These are phyloP conservation scores for Oreochromis aureus DNA, from an alignment of 2,113 vertebrate genomes.

Conservation along the genomic window DNA sequence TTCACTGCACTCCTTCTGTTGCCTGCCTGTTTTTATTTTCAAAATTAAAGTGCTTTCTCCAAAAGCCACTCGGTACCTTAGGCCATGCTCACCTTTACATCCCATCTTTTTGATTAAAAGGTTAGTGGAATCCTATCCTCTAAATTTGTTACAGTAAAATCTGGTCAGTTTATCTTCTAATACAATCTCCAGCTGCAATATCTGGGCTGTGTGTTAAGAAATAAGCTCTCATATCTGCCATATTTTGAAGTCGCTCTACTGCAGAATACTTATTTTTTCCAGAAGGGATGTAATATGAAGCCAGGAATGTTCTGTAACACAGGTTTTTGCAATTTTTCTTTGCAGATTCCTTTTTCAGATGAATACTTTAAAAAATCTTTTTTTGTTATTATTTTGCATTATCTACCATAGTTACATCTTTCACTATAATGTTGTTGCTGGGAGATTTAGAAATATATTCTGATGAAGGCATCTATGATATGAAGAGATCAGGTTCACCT, in stretches of 20 bases:
- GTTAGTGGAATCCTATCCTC: conserved; percentile 33
- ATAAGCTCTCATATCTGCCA: conserved; percentile 34
- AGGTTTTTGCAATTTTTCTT: not conserved
- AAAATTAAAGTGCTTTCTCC: conserved; percentile 41
- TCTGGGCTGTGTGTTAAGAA: conserved; percentile 27
- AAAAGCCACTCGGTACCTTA: not conserved
- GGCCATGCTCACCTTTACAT: conserved; percentile 32
- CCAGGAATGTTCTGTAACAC: not conserved
- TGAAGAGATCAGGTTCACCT: not conserved
- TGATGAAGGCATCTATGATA: not conserved
- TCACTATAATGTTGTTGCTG: not conserved
- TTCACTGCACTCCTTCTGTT: conserved; percentile 3
- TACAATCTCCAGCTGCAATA: conserved; percentile 51
- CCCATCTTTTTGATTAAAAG: conserved; percentile 49
- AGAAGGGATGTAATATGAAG: not conserved
- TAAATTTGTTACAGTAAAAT: conserved; percentile 52
- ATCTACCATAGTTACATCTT: not conserved
- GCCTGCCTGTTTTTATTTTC: conserved; percentile 30
- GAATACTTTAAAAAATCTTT: not conserved
- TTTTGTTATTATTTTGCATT: not conserved
- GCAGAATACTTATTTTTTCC: conserved; percentile 13
- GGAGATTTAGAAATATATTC: not conserved
- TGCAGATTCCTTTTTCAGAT: not conserved
- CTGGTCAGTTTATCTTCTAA: conserved; percentile 49
- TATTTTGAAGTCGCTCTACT: conserved; percentile 16